phyloP scores from a whole-genome alignment of 2,888 invertebrate genomes.

The Emmelina monodactyla region DNA sequence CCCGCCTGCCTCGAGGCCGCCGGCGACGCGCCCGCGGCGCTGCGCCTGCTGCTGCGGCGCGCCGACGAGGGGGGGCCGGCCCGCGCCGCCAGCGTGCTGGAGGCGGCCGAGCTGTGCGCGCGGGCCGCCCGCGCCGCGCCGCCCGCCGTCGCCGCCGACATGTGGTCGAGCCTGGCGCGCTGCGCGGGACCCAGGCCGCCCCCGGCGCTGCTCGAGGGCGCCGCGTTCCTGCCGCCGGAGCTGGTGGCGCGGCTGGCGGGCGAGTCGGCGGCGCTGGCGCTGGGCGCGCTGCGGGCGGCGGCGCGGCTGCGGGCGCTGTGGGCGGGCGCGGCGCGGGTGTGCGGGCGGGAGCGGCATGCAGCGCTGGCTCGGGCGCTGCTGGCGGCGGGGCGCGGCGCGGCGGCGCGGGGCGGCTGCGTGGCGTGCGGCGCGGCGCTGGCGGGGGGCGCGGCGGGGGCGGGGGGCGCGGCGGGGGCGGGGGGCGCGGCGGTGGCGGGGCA shows the following conservation, averaged over 20 bases:
- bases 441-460: conserved; percentile 35
- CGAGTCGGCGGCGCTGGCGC: conserved; percentile 26
- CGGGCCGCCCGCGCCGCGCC: conserved; percentile 26
- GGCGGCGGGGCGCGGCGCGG: conserved; percentile 31
- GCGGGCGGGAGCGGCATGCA: conserved; percentile 32
- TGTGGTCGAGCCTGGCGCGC: conserved; percentile 28
- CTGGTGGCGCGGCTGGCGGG: conserved; percentile 26
- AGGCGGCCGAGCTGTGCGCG: conserved; percentile 35
- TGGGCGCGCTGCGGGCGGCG: conserved; percentile 17
- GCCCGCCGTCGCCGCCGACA: conserved; percentile 19
- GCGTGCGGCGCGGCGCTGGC: conserved; percentile 30
- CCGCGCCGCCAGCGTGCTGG: conserved; percentile 21
- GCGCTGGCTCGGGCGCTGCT: conserved; percentile 33
- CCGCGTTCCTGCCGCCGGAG: conserved; percentile 34
- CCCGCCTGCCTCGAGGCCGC: conserved; percentile 44
- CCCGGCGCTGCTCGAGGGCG: conserved; percentile 36
- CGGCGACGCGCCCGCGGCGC: conserved; percentile 43
- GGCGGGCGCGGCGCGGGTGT: conserved; percentile 24
- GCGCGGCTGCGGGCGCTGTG: conserved; percentile 22
- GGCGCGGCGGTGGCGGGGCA: conserved; percentile 32
- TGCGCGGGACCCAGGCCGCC: conserved; percentile 26
- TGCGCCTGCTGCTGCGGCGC: conserved; percentile 33
- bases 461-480: conserved; percentile 21
- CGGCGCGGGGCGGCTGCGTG: conserved; percentile 37
- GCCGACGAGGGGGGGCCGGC: conserved; percentile 18